phyloP scores from a whole-genome alignment of 2,113 vertebrate genomes.

The Garra rufa region DNA sequence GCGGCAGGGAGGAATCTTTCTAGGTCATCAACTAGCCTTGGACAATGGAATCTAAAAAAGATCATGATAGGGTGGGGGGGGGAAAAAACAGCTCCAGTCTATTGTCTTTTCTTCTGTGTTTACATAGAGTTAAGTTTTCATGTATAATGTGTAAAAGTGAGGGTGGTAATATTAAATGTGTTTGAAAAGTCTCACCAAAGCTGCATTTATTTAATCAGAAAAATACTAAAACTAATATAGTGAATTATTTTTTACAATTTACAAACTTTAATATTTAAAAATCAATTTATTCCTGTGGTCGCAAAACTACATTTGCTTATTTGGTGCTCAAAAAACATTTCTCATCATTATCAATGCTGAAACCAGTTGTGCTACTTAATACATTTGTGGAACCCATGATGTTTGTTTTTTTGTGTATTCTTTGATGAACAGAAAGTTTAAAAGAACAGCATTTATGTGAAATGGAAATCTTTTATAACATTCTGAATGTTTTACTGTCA shows the following conservation, averaged over 20 bases:
- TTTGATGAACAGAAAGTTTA: not conserved
- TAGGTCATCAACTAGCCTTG: slow-evolving; percentile 70
- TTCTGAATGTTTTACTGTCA: not conserved
- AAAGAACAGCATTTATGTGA: too few relatives aligned
- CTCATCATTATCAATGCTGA: too few relatives aligned
- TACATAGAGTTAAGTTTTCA: not conserved
- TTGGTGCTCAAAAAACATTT: too few relatives aligned
- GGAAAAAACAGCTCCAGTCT: not conserved
- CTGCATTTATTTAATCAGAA: not conserved
- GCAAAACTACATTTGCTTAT: not conserved
- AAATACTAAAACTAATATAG: not conserved
- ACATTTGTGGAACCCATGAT: not conserved
- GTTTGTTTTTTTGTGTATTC: too few relatives aligned
- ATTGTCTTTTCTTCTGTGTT: not conserved
- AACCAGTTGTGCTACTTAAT: not conserved
- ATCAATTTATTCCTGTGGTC: not conserved
- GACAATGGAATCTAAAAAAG: slow-evolving; percentile 62
- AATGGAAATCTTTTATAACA: not conserved
- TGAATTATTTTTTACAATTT: not conserved
- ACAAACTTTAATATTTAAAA: not conserved
- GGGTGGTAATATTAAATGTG: not conserved
- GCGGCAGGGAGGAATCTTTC: slow-evolving; percentile 66
- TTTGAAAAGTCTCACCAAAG: not conserved
- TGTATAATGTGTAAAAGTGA: not conserved
- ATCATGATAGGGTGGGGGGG: slow-evolving; percentile 5